Evolutionary conservation across 2,113 vertebrate genomes (phyloP), one percentile per base, ranked within the genome.

Genomic region (Pollimyrus isidori): DNA sequence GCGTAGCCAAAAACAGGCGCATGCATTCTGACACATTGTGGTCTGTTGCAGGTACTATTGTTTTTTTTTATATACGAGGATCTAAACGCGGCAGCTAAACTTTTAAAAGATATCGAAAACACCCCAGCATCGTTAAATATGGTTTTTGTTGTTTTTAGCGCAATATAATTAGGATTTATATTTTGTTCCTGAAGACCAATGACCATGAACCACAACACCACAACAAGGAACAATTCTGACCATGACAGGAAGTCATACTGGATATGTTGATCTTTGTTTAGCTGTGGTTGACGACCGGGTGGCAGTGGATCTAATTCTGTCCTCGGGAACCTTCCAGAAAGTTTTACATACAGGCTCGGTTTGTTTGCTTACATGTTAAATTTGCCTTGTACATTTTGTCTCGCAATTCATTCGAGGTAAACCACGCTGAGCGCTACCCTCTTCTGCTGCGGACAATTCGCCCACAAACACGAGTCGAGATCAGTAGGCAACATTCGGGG

Each of bases 161-260:
- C 46, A 52, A 13, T 86, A 86, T 86, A 50, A 86, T 86, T 86
- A 86, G 23, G 10, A 86, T 86, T 48, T 48, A 48, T 86, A 48
- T 86, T 86, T 86, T 86, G 48, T 52, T 48, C 84, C 46, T 6
- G 13, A 86, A 48, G 23, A n/a, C 84, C 7, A 26, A 52, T 86
- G 84, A 86, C 84, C 84, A 86, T 26, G 84, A 86, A 52, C 84
- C 84, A 86, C 49, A 86, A 86, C 11, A 52, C 84, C 84, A 86
- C 49, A 86, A 86, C 11, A 86, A 86, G 26, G 10, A 52, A 23
- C 7, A 26, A 86, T 86, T 23, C 23, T 26, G 48, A 52, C 48
- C 84, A 86, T 50, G 26, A 86, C 84, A 86, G 84, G 84, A 86
- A 86, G 84, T n/a, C 23, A n/a, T 50, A n/a, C 46, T 50, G n/a